Percentiles rank a stretch among this genome's conserved stretches.
phyloP scores from a whole-genome alignment of 1,140 invertebrate species.

The Hetaerina americana region DNA sequence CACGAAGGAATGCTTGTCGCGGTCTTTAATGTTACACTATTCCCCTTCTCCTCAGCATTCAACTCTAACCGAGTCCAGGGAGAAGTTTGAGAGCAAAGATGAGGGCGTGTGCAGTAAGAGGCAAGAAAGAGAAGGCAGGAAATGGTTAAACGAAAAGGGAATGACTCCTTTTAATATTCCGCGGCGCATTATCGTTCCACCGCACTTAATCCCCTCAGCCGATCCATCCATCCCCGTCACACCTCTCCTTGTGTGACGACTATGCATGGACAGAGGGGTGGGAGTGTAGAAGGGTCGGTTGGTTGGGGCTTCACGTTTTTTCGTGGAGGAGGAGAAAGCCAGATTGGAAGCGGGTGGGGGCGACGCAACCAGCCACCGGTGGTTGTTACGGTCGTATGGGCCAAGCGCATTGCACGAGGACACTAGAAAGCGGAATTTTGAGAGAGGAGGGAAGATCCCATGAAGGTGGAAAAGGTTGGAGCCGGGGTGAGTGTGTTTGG shows the following conservation, averaged over 20 bases:
- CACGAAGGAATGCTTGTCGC: too few relatives aligned
- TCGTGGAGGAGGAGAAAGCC: background rate
- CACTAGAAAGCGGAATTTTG: background rate
- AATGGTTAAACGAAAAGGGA: too few relatives aligned
- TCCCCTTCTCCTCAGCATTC: too few relatives aligned
- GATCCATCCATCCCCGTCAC: background rate
- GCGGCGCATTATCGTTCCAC: background rate
- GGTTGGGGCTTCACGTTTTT: background rate
- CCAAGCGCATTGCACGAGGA: background rate
- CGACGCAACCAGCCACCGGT: too few relatives aligned
- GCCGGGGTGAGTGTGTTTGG: background rate
- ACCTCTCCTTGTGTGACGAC: background rate
- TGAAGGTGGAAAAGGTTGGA: background rate
- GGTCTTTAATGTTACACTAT: too few relatives aligned
- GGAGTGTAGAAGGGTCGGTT: background rate
- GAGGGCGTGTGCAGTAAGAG: too few relatives aligned
- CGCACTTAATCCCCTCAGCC: background rate
- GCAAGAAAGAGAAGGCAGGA: too few relatives aligned
- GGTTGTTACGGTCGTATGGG: background rate
- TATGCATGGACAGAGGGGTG: too few relatives aligned
- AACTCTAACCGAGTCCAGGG: too few relatives aligned
- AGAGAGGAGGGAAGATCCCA: background rate
- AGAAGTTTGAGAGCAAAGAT: too few relatives aligned
- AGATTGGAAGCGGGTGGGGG: background rate
- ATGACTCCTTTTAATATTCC: background rate